These are phyloP conservation scores for Salvator merianae DNA, from an alignment of 2,113 vertebrate species.

Conservation along the genomic window DNA sequence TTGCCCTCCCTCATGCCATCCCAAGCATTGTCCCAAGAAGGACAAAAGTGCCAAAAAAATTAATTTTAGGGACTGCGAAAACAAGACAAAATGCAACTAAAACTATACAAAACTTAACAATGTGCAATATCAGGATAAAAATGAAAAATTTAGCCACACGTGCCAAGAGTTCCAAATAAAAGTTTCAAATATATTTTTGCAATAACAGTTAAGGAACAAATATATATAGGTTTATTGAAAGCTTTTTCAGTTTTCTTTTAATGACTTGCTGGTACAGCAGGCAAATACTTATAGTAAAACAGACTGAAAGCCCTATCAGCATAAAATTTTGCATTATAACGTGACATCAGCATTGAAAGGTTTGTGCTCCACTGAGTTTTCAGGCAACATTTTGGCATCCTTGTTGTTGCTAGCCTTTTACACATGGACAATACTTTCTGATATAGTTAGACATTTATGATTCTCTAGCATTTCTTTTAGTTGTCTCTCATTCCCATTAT, in stretches of 20 bases:
- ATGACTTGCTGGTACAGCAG: neutral
- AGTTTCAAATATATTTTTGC: conserved; percentile 1
- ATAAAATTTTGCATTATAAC: neutral
- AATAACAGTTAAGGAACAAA: neutral
- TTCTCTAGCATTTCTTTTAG: neutral
- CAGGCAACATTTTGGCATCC: neutral
- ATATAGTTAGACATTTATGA: neutral
- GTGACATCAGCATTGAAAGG: neutral
- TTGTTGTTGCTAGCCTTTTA: neutral
- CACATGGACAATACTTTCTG: neutral
- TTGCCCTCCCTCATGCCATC: no score
- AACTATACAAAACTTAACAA: neutral
- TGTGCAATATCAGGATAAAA: neutral
- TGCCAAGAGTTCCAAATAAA: neutral
- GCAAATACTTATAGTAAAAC: neutral
- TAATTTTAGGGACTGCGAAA: neutral
- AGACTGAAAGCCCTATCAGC: neutral
- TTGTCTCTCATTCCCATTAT: neutral
- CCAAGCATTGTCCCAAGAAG: no score
- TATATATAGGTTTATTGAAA: neutral
- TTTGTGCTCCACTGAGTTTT: neutral
- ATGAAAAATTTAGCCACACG: neutral
- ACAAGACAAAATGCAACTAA: neutral
- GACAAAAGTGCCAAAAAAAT: neutral
- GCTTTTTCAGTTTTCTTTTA: neutral